Percentiles rank a stretch among this genome's conserved stretches.
phyloP scores from a whole-genome alignment of 1,140 invertebrate species.

The Solen grandis region DNA sequence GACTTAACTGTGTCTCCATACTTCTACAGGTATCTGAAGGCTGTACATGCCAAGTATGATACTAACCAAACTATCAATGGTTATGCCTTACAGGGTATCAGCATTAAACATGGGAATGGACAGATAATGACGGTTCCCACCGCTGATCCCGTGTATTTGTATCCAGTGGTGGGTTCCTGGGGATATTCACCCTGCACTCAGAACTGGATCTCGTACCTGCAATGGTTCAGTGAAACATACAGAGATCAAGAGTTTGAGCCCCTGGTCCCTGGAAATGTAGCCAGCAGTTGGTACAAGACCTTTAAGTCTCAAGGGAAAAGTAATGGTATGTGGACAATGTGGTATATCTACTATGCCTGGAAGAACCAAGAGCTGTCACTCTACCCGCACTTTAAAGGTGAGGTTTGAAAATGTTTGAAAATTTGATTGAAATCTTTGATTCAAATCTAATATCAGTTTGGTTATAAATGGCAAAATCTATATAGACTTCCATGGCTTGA shows the following conservation, averaged over 20 bases:
- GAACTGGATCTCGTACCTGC: conserved; percentile 64
- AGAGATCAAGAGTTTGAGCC: conserved; percentile 56
- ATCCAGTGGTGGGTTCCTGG: conserved; percentile 62
- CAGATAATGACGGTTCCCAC: not conserved
- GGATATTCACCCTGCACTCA: conserved; percentile 68
- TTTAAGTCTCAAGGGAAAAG: conserved; percentile 46
- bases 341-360: conserved; percentile 66
- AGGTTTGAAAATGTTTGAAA: no score
- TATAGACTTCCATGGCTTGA: no score
- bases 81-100: conserved; percentile 58
- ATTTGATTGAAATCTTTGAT: no score
- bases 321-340: conserved; percentile 69
- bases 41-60: conserved; percentile 66
- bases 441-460: no score
- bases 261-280: conserved; percentile 59
- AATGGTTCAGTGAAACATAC: conserved; percentile 63
- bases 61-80: conserved; percentile 56
- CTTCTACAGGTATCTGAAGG: no score
- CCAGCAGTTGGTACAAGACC: conserved; percentile 59
- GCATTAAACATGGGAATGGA: conserved; percentile 38
- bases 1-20: conserved; percentile 67
- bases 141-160: conserved; percentile 37
- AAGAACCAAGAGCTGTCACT: conserved; percentile 50
- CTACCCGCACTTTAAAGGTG: conserved; percentile 44
- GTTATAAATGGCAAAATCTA: no score